Evolutionary conservation across 2,888 invertebrate species (phyloP), one percentile per base, ranked within the genome.

Genomic region (Agrilus mali): DNA sequence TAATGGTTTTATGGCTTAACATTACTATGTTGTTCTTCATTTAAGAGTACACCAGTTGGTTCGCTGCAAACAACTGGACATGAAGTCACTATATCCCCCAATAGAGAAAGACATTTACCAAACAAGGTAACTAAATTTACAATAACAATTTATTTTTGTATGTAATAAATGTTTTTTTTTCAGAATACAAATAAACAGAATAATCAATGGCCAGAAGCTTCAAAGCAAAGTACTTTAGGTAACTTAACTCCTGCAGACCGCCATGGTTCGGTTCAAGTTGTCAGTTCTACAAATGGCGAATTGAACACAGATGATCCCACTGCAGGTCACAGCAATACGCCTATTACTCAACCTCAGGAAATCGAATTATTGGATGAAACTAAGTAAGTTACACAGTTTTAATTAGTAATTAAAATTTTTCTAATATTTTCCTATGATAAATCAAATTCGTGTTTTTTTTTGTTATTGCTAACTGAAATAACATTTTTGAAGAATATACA

Each of bases 211-310:
- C 84, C 86, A 61, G 88, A 88, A 69, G 82, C 85, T 59, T 84
- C 84, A 60, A 88, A 88, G 61, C 80, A 83, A 65, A 82, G 82
- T 59, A 78, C 80, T 55, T 74, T 86, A 58, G 89, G 83, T 63
- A 86, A 87, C 68, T 77, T 90, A 65, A 90, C 90, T 58, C 89
- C 94, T 59, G 92, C 93, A 57, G 94, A 94, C 73, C 80, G 93
- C 71, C 93, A 93, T 69, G 95, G 94, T 69, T 95, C 94, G 64
- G 94, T 95, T 59, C 94, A 94, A 86, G 95, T 96, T 75, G 93
- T 96, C 63, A 93, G 92, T 70, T 95, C 95, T 53, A 94, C 94
- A 54, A 95, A 95, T 71, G 95, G 94, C 58, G 93, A 93, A 74
- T 72, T 94, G 60, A 90, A 88, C 53, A 84, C 86, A 53, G 95